Percentiles rank a stretch among this genome's conserved stretches.
Evolutionary conservation across 1,140 invertebrate genomes (phyloP).

Genomic region (Papilio dardanus): DNA sequence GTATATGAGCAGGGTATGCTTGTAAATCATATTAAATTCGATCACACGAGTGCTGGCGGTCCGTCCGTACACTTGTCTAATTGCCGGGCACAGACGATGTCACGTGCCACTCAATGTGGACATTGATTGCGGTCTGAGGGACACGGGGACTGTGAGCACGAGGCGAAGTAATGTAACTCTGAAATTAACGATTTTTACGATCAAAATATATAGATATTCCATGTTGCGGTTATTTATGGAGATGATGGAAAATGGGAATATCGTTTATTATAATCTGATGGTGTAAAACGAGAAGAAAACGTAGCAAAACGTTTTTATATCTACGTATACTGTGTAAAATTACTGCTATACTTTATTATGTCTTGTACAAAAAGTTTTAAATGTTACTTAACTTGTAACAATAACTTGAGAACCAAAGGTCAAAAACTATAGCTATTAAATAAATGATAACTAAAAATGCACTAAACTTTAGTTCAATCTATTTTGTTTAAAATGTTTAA

Average conservation of each 20-base stretch:
- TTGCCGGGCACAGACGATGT: conserved; percentile 55
- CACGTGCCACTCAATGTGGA: conserved; percentile 67
- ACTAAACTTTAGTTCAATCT: not conserved
- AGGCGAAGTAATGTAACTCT: conserved; percentile 40
- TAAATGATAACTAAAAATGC: not conserved
- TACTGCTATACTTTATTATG: too few species aligned
- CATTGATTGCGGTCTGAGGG: conserved; percentile 66
- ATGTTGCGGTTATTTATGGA: too few species aligned
- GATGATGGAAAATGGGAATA: too few species aligned
- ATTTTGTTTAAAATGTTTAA: conserved; percentile 5
- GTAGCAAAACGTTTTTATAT: too few species aligned
- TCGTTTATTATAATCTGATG: too few species aligned
- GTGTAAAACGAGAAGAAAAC: too few species aligned
- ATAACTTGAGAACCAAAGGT: not conserved
- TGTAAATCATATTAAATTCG: conserved; percentile 19
- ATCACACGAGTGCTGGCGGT: conserved; percentile 21
- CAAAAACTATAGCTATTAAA: not conserved
- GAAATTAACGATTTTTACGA: not conserved
- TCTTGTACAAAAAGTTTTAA: too few species aligned
- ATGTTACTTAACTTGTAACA: too few species aligned
- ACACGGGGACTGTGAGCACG: conserved; percentile 14
- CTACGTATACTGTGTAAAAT: too few species aligned
- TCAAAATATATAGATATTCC: not conserved
- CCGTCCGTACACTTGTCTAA: conserved; percentile 51
- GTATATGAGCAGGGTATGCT: not conserved